Conservation (phyloP, 1,140 invertebrate species). For the Neodiprion virginianus region DNA sequence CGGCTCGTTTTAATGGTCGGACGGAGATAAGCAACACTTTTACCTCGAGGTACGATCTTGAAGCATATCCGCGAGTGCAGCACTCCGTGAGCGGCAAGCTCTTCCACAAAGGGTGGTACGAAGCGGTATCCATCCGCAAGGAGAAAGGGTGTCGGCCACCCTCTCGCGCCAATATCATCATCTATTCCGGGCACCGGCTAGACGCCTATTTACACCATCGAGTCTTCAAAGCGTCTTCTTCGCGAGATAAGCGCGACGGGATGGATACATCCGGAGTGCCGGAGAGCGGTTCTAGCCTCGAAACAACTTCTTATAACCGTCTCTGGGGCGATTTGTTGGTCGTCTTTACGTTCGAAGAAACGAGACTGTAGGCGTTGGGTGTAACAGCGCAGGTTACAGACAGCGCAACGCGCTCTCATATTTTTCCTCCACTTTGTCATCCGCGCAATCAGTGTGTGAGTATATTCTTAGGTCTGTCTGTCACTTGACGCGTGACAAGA, state of each 20-base stretch:
- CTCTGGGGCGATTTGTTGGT: not conserved
- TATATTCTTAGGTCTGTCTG: too few relatives aligned
- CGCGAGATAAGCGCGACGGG: slow-evolving; percentile 46
- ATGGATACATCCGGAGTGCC: not conserved
- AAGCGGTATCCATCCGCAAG: slow-evolving; percentile 31
- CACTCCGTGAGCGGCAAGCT: slow-evolving; percentile 20
- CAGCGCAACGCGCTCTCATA: too few relatives aligned
- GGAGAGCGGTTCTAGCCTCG: not conserved
- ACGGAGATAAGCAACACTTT: slow-evolving; percentile 34
- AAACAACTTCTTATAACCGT: not conserved
- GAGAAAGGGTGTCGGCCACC: not conserved
- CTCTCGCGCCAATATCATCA: slow-evolving; percentile 37
- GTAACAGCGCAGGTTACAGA: too few relatives aligned
- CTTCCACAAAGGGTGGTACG: slow-evolving; percentile 35
- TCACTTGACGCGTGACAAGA: not conserved
- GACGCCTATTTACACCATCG: slow-evolving; percentile 48
- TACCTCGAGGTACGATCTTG: slow-evolving; percentile 17
- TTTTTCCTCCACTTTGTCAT: too few relatives aligned
- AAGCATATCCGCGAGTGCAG: slow-evolving; percentile 16
- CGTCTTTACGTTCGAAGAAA: not conserved
- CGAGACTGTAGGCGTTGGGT: not conserved
- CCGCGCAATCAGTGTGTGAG: too few relatives aligned
- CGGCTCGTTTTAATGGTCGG: slow-evolving; percentile 9
- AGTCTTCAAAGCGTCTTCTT: slow-evolving; percentile 47
- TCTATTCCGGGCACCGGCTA: slow-evolving; percentile 43